Percentiles rank a stretch among this genome's conserved stretches.
Conservation (phyloP, 1,140 invertebrate species). For the Hylyphantes graminicola region DNA sequence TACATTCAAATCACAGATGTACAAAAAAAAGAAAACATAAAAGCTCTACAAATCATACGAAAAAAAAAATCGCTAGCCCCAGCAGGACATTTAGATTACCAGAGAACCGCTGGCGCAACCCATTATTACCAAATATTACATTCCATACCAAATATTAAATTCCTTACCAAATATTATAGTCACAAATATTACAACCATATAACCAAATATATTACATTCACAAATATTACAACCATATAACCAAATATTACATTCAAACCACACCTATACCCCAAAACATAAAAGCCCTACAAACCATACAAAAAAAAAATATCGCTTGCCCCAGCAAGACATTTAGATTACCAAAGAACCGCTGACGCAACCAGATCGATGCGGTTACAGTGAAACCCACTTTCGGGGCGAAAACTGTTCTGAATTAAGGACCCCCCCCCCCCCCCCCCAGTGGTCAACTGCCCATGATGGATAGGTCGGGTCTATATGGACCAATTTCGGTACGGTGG, state of each 20-base stretch:
- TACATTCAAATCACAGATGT: no score
- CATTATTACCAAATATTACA: no score
- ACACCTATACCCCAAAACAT: no score
- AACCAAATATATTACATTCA: no score
- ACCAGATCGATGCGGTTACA: conserved; percentile 13
- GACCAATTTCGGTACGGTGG: conserved; percentile 1
- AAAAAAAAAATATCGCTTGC: not conserved
- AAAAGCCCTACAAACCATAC: no score
- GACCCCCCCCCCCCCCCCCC: not conserved
- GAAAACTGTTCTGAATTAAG: not conserved
- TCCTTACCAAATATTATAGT: no score
- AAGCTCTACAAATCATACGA: no score
- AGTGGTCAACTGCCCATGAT: conserved; percentile 15
- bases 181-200: no score
- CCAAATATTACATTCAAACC: no score
- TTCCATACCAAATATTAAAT: no score
- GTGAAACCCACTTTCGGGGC: conserved; percentile 30
- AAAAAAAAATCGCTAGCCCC: not conserved
- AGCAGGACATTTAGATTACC: conserved; percentile 26
- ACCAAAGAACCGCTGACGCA: conserved; percentile 14
- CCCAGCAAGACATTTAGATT: conserved; percentile 19
- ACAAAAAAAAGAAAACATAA: no score
- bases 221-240: no score
- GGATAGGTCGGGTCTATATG: conserved; percentile 15
- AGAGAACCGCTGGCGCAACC: conserved; percentile 3